These are phyloP conservation scores for Xiphydria camelus DNA, from an alignment of 2,888 invertebrate genomes.

Conservation along the genomic window DNA sequence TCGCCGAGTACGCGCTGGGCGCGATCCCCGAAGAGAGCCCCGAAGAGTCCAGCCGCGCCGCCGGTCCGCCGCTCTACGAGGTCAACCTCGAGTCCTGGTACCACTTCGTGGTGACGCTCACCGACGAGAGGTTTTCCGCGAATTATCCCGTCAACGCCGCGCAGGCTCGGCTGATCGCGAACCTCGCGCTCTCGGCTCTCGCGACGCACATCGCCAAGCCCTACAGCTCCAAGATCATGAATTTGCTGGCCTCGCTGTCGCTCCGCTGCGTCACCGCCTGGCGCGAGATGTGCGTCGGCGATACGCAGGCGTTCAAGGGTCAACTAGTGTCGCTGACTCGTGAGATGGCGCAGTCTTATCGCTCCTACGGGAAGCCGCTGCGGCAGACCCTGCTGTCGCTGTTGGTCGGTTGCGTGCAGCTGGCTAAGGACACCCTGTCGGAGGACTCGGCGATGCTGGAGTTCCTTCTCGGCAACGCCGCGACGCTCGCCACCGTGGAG, in stretches of 20 bases:
- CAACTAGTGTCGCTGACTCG: constrained; percentile 45
- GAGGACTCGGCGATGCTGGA: constrained; percentile 43
- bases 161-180: constrained; percentile 42
- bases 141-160: constrained; percentile 35
- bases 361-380: constrained; percentile 43
- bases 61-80: constrained; percentile 41
- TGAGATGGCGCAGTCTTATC: constrained; percentile 46
- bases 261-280: constrained; percentile 49
- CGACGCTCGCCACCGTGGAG: constrained; percentile 41
- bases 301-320: constrained; percentile 31
- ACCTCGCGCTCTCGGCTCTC: constrained; percentile 42
- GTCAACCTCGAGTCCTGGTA: constrained; percentile 54
- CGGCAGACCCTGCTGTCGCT: constrained; percentile 48
- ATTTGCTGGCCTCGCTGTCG: constrained; percentile 47
- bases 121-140: constrained; percentile 44
- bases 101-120: constrained; percentile 51
- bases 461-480: constrained; percentile 46
- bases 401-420: constrained; percentile 44
- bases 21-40: constrained; percentile 20
- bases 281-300: constrained; percentile 43
- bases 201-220: constrained; percentile 40
- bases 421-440: constrained; percentile 40
- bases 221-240: constrained; percentile 39
- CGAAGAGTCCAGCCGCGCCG: constrained; percentile 11
- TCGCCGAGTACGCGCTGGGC: constrained; percentile 42